Base-by-base conservation (phyloP, 2,888 invertebrate species). In the Andricus curvator region DNA sequence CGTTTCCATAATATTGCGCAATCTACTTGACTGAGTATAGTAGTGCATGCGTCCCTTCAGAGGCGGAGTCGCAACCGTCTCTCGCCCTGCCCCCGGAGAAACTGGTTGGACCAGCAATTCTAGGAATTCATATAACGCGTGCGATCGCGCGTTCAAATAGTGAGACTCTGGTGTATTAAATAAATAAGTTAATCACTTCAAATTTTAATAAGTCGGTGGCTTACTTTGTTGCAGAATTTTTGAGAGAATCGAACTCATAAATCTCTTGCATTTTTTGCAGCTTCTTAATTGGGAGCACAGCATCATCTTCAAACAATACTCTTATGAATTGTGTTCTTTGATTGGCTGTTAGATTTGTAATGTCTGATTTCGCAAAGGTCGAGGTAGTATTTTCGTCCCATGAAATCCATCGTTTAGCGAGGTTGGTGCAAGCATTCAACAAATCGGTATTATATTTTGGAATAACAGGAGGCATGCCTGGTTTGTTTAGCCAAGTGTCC, bases 391-490 rank as follows among this genome's bases (percentile, higher is more conserved):
- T 88, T 78, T 90, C 92, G 5, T 93, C 90, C 93, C 94, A 94
- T 3, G 92, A 87, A 22, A 93, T 88, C 95, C 96, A 96, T 78
- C 94, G 91, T 6, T 93, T 88, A 9, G 95, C 93, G 13, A 97
- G 93, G 0, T 93, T 90, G 4, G 93, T 93, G 82, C 96, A 96
- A 0, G 94, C 94, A 83, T 95, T 94, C 0, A 95, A 94, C 86
- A 97, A 93, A 3, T 95, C 94, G 66, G 94, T 94, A 91, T 98
- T 96, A 90, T 94, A 98, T 95, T 95, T 93, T 9, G 98, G 98
- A 89, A 97, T 96, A 22, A 96, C 93, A 0, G 97, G 96, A 0
- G 99, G 99, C 97, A 99, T 97, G 78, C 99, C 99, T 70, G 96
- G 95, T 56, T 94, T 94, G 89, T 95, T 93, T 3, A 99, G 93